Base-by-base conservation (phyloP, 1,140 invertebrate genomes). In the Caerostris extrusa region DNA sequence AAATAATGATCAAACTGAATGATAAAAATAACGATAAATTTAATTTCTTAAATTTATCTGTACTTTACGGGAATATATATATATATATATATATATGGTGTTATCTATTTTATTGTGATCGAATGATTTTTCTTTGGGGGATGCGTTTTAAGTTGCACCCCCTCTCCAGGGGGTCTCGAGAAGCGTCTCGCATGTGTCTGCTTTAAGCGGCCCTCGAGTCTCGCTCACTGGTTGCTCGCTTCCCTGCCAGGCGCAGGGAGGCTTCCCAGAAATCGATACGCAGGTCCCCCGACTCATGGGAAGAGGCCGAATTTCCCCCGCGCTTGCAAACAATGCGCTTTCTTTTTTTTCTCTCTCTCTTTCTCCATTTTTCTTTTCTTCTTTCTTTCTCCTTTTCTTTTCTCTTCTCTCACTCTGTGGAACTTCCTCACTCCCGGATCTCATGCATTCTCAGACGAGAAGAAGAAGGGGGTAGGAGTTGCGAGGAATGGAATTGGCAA, bases 401-500 rank as follows among this genome's bases (percentile, higher is more conserved):
- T 67, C n/a, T 67, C n/a, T 34, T 34, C 34, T 34, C 82, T 14
- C 34, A 67, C 50, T 53, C n/a, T n/a, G n/a, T n/a, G n/a, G n/a
- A n/a, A n/a, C 53, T 53, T 82, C 50, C 5, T 53, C 77, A 14
- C 50, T 82, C 57, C 58, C 7, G 10, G 34, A 17, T 53, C 56
- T 7, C 3, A 17, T 6, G 10, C 86, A 88, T 88, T 88, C 86
- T 34, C 86, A 88, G 86, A 88, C 86, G 61, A 58, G 10, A 50
- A 50, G 58, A 64, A 77, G 71, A 50, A 53, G 53, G 34, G 71
- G 71, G 71, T 77, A 77, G 7, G 34, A 77, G 61, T 67, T 67
- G 61, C n/a, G 61, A 17, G 61, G n/a, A n/a, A 67, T 77, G 67
- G 88, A 90, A 90, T 71, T 90, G 69, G 88, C 64, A 67, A 69